Percentiles rank a stretch among this genome's conserved stretches.
Evolutionary conservation across 2,797 vertebrate species (phyloP).

Genomic region (Perodicticus potto): DNA sequence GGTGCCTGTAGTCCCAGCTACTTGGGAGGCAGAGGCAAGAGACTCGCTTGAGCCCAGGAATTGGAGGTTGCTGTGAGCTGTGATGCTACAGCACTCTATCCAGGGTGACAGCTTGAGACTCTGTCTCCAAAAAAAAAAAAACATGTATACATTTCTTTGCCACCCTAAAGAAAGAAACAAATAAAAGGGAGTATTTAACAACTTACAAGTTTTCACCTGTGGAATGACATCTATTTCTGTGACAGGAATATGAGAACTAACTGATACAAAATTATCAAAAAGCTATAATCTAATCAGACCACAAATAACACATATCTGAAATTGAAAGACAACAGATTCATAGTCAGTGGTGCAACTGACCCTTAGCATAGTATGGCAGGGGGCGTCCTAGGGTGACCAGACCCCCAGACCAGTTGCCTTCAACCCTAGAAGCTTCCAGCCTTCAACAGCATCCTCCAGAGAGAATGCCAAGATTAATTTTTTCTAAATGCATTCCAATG

Average conservation of each 20-base stretch:
- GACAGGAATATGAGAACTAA: background rate
- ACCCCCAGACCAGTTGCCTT: background rate
- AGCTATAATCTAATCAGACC: slow-evolving; percentile 10
- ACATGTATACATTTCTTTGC: no score
- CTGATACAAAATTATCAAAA: slow-evolving; percentile 29
- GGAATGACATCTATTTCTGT: background rate
- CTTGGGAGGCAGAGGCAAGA: no score
- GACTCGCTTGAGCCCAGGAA: no score
- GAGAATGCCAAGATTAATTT: slow-evolving; percentile 14
- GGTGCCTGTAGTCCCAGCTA: no score
- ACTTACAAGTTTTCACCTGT: background rate
- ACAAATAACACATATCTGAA: slow-evolving; percentile 24
- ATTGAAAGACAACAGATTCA: slow-evolving; percentile 6
- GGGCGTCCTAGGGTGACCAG: background rate
- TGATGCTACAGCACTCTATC: no score
- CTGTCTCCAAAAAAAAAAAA: no score
- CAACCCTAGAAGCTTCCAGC: background rate
- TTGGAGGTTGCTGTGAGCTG: no score
- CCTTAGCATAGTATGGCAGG: background rate
- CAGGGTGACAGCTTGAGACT: no score
- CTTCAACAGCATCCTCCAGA: slow-evolving; percentile 14
- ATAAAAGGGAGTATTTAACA: slow-evolving; percentile 46
- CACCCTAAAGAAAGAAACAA: background rate
- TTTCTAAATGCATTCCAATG: slow-evolving; percentile 50
- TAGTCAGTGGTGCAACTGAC: background rate